A percentile compares a stretch with the other conserved stretches of the same genome.
phyloP scores from a whole-genome alignment of 2,797 vertebrate genomes.

The Cyclura pinguis region DNA sequence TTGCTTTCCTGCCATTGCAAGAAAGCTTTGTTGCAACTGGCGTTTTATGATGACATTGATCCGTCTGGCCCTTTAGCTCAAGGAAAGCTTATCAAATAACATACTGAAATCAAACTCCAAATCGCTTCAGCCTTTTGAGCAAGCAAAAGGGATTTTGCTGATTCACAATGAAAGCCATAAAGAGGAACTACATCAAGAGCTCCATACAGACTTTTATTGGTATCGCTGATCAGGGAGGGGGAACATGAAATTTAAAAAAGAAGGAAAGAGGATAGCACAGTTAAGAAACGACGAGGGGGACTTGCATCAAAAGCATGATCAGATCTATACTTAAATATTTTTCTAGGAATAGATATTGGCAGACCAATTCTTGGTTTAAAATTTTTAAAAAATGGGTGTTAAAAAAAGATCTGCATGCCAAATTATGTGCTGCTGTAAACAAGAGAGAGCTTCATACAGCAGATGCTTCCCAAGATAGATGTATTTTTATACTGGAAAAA shows the following conservation, averaged over 20 bases:
- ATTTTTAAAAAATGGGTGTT: not conserved
- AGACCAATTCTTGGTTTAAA: constrained; percentile 7
- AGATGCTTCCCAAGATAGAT: not conserved
- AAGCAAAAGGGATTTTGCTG: constrained; percentile 20
- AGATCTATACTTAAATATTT: constrained; percentile 32
- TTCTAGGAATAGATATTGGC: constrained; percentile 6
- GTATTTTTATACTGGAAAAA: not conserved
- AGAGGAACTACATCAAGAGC: constrained; percentile 1
- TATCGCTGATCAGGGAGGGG: not conserved
- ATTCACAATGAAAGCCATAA: constrained; percentile 25
- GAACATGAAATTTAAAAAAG: not conserved
- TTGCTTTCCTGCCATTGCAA: not conserved
- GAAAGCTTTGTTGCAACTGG: not conserved
- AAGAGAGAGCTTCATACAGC: not conserved
- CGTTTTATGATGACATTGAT: constrained; percentile 17
- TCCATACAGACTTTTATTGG: constrained; percentile 4
- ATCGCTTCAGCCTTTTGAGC: not conserved
- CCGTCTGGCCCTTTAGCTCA: not conserved
- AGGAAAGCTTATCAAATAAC: constrained; percentile 15
- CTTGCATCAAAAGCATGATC: not conserved
- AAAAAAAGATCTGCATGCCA: constrained; percentile 37
- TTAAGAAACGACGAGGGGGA: not conserved
- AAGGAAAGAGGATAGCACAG: constrained; percentile 5
- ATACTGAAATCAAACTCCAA: constrained; percentile 5
- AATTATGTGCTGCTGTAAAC: constrained; percentile 23